Base-by-base conservation (phyloP, 1,140 invertebrate genomes). In the Zaprionus tsacasi region DNA sequence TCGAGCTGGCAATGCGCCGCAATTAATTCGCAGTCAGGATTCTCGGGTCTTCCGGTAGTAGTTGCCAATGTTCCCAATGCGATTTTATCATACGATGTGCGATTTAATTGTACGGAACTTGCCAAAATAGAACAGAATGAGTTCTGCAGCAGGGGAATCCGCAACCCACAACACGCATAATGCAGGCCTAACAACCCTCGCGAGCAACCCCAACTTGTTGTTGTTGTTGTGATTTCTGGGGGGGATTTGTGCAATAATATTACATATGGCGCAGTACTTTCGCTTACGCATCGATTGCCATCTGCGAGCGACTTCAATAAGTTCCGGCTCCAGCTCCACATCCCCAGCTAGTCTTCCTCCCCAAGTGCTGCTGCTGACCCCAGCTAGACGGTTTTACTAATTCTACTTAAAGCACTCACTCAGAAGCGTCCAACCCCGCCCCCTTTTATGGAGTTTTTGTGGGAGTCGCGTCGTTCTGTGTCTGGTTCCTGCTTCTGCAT, bases 241-340 rank as follows among this genome's bases (percentile, higher is more conserved):
- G 55, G 70, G 55, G 30, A 43, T 43, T 55, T 30, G 35, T 75
- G 69, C 67, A 80, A 72, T 72, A 82, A 72, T 25, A 77, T 71
- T 71, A 79, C 83, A 81, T 72, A 88, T 87, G 77, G 56, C 66
- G 64, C 30, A 8, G 52, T 54, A 40, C 40, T 75, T 83, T 80
- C 61, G 83, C 83, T 83, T 83, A 83, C 83, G 83, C 83, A 88
- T 87, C 83, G 74, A 82, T 88, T 83, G 85, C 64, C 74, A 76
- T 75, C 45, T 52, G 43, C 25, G 58, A 69, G 55, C 67, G 63
- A 75, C 82, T 82, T 74, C 70, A 86, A 80, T 80, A 64, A 69
- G 27, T 73, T 55, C 68, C 68, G 63, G 11, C 54, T 17, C 57
- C 30, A 40, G 40, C 15, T 45, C n/a, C 40, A 7, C 40, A 43